Base-by-base conservation (phyloP, 2,797 vertebrate species). In the Tauraco hartlaubi region DNA sequence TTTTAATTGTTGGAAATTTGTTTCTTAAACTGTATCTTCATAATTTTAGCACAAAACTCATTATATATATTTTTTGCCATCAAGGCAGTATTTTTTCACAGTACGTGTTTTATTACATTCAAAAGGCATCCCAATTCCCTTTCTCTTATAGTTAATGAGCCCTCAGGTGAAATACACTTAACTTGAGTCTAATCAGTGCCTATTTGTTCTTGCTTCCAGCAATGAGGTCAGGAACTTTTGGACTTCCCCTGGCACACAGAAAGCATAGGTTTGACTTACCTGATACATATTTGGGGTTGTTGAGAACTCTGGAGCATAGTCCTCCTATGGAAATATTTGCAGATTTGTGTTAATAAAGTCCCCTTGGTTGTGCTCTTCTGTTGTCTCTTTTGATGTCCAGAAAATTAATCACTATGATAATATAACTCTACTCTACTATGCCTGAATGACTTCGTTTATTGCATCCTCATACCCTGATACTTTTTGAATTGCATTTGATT, bases 121-220 rank as follows among this genome's bases (percentile, higher is more conserved):
- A 76, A 93, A 96, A 95, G 31, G 41, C 90, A 92, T 95, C 92
- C 82, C 78, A 96, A 80, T 95, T 96, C 95, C 94, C 94, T 93
- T 96, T 91, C 91, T 95, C 92, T 91, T 93, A 93, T 49, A 82
- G 95, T 79, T 97, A 96, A 97, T 97, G 96, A 97, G 96, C 96
- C 95, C 96, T 95, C 95, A 94, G 96, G 96, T 96, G 94, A 94
- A 96, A 97, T 95, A 76, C 84, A 71, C 49, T 94, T 93, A 96
- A 90, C 94, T 92, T 85, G 88, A 92, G 94, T 86, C 96, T 96
- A 96, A 96, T 96, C 94, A 96, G 94, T 95, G 92, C 93, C 95
- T 95, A 95, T 96, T 96, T 96, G 94, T 94, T 97, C 88, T 92
- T 95, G 91, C 95, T 96, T 96, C 95, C 76, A 92, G 95, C 96